Base-by-base conservation (phyloP, 2,888 invertebrate genomes). In the Bhutanitis thaidina region DNA sequence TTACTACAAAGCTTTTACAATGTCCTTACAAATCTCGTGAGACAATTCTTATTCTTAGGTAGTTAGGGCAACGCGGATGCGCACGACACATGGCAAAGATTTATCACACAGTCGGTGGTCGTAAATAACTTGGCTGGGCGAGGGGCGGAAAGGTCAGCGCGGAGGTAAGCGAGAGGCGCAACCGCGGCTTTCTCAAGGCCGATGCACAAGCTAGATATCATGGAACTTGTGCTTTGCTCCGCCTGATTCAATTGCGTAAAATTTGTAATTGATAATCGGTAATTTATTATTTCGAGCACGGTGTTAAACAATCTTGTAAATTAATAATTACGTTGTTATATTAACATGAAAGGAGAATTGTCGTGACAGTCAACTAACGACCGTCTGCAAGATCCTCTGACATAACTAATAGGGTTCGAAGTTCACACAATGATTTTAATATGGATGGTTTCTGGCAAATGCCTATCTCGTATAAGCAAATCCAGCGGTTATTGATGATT, bases 121-220 rank as follows among this genome's bases (percentile, higher is more conserved):
- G 77, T 86, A 85, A 85, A 86, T 84, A 82, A 78, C 71, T 49
- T 62, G 52, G 61, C 64, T 63, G 65, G 67, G 67, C 47, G 74
- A 72, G 70, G 73, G 75, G 70, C 75, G 73, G 70, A 83, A 83
- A 84, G 73, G 70, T 71, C 66, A 68, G 59, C 55, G 51, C 55
- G 52, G 47, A 29, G 40, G 29, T 41, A 51, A 46, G 54, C 48
- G 45, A 71, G 74, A 69, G 68, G 66, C 71, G 74, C 65, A 62
- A 56, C 62, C 64, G 65, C 74, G 70, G 71, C 73, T 71, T 69
- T 71, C 73, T 77, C 83, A 84, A 82, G 83, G 82, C 79, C 81
- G 81, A 81, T 81, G 69, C 75, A 67, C 74, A 74, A 70, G 67
- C 70, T 73, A 76, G 81, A 81, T 81, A 81, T 62, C 38, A 39